These are phyloP conservation scores for Exocentrus adspersus DNA, from an alignment of 2,888 invertebrate genomes.

Conservation along the genomic window DNA sequence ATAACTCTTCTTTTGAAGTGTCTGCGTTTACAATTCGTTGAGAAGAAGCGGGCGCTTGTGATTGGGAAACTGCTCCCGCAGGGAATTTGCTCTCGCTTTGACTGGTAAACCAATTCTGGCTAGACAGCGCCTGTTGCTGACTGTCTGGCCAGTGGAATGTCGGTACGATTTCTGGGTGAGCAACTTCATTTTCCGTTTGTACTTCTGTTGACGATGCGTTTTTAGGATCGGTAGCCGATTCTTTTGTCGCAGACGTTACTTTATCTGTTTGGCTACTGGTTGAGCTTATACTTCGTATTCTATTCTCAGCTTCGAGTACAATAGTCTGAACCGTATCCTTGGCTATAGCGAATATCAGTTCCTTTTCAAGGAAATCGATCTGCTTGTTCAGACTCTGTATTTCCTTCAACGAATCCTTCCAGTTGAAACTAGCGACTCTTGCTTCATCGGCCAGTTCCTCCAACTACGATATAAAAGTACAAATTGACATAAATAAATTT, in stretches of 20 bases:
- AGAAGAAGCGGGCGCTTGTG: no score
- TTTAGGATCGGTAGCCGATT: background rate
- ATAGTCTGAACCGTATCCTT: constrained; percentile 42
- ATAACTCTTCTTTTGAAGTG: constrained; percentile 54
- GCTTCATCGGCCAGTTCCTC: constrained; percentile 32
- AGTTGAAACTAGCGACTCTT: constrained; percentile 21
- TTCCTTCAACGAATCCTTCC: constrained; percentile 23
- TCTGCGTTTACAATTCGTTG: constrained; percentile 31
- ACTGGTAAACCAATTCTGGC: background rate
- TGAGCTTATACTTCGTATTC: constrained; percentile 28
- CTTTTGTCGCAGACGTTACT: background rate
- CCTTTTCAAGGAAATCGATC: constrained; percentile 32
- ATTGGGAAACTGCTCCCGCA: no score
- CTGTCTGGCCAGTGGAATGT: constrained; percentile 49
- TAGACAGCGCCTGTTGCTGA: constrained; percentile 25
- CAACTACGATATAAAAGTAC: constrained; percentile 17
- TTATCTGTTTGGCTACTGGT: constrained; percentile 33
- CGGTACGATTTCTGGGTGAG: constrained; percentile 29
- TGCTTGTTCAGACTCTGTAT: constrained; percentile 52
- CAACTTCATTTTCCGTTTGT: background rate
- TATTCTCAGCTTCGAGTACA: constrained; percentile 38
- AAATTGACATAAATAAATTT: no score
- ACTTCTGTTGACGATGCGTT: background rate
- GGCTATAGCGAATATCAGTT: constrained; percentile 43
- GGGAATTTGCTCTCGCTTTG: no score